A percentile compares a stretch with the other conserved stretches of the same genome.
Conservation (phyloP, 2,888 invertebrate genomes). For the Oligia strigilis region DNA sequence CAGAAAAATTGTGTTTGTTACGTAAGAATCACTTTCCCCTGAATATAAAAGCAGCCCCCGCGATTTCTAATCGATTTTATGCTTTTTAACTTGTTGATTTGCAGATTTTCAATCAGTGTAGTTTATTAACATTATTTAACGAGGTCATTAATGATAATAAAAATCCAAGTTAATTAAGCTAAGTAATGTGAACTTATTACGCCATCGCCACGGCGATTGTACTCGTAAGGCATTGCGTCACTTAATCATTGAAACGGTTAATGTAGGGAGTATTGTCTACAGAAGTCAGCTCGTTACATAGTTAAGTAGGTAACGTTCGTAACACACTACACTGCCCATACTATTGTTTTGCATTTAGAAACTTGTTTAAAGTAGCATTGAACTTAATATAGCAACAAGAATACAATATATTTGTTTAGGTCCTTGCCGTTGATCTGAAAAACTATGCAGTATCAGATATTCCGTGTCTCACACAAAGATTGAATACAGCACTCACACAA, state of each 20-base stretch:
- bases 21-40: constrained; percentile 69
- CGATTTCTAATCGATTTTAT: constrained; percentile 74
- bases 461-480: not conserved
- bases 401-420: constrained; percentile 27
- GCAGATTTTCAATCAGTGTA: constrained; percentile 18
- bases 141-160: constrained; percentile 30
- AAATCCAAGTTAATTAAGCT: constrained; percentile 41
- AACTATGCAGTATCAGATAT: not conserved
- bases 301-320: constrained; percentile 50
- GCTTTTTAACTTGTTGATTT: constrained; percentile 55
- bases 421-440: not conserved
- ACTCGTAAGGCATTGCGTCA: constrained; percentile 53
- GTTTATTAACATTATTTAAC: constrained; percentile 24
- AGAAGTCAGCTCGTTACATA: constrained; percentile 39
- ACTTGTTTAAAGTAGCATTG: constrained; percentile 58
- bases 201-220: constrained; percentile 48
- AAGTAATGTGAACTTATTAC: constrained; percentile 56
- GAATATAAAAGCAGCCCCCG: constrained; percentile 53
- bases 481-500: not conserved
- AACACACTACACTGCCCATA: constrained; percentile 38
- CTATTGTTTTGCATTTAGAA: constrained; percentile 61
- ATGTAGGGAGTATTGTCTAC: constrained; percentile 53
- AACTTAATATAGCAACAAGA: constrained; percentile 46
- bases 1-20: constrained; percentile 55
- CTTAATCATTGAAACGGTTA: constrained; percentile 59